Conservation (phyloP, 2,888 invertebrate genomes). For the Pimpla rufipes region DNA sequence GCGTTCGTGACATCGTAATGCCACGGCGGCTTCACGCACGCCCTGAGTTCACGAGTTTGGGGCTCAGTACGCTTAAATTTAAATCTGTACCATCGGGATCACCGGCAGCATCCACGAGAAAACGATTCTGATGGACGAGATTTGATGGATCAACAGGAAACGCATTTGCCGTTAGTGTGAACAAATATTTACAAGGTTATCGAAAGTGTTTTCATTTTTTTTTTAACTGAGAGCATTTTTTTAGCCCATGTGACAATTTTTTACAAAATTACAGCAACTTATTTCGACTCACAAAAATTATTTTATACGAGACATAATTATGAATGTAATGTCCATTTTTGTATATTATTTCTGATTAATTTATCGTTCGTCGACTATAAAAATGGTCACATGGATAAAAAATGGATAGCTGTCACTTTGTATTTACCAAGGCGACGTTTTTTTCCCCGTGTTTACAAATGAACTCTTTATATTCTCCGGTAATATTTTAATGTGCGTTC, state of each 20-base stretch:
- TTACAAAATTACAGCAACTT: no score
- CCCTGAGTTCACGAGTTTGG: constrained; percentile 46
- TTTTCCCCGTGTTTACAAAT: background rate
- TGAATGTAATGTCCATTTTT: no score
- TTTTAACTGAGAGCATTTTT: no score
- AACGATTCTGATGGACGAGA: background rate
- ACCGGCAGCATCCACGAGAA: constrained; percentile 15
- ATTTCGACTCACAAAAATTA: no score
- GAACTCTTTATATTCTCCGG: background rate
- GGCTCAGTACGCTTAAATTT: constrained; percentile 55
- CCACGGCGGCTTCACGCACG: constrained; percentile 63
- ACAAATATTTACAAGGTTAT: background rate
- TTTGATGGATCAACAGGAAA: background rate
- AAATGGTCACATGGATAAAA: no score
- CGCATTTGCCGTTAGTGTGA: background rate
- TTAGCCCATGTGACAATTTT: no score
- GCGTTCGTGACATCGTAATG: constrained; percentile 68
- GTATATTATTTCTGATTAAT: no score
- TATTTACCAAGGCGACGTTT: background rate
- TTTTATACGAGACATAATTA: no score
- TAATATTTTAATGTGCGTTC: background rate
- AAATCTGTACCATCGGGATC: constrained; percentile 18
- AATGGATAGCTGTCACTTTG: no score
- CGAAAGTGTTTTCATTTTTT: no score
- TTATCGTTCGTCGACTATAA: no score